Percentiles rank a stretch among this genome's conserved stretches.
phyloP scores from a whole-genome alignment of 2,113 vertebrate species.

The Phainopepla nitens region DNA sequence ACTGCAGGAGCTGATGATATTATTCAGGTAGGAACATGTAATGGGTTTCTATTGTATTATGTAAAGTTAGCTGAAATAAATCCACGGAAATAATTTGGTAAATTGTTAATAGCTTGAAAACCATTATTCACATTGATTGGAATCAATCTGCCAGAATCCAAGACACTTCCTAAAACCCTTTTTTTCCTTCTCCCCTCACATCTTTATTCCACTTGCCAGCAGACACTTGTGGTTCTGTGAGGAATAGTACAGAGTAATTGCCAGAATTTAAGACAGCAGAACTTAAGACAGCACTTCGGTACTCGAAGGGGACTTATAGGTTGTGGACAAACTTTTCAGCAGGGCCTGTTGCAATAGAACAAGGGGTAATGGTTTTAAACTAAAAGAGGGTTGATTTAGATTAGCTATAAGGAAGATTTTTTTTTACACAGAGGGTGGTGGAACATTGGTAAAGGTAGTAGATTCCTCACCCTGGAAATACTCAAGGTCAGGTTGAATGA shows the following conservation, averaged over 20 bases:
- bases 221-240: not conserved
- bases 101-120: not conserved
- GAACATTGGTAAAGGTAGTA: not conserved
- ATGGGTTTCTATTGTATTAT: not conserved
- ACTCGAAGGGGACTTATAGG: not conserved
- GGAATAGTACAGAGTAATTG: not conserved
- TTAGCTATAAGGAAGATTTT: not conserved
- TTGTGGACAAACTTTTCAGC: not conserved
- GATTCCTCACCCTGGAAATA: not conserved
- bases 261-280: too few relatives aligned
- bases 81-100: not conserved
- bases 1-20: conserved; percentile 75
- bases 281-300: not conserved
- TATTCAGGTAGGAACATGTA: conserved; percentile 80
- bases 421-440: not conserved
- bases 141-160: not conserved
- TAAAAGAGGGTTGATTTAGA: not conserved
- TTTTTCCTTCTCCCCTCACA: fast-evolving
- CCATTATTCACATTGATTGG: not conserved
- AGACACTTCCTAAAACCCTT: not conserved
- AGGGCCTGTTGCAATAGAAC: not conserved
- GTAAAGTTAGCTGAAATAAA: not conserved
- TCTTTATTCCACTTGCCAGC: not conserved
- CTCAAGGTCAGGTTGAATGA: not conserved
- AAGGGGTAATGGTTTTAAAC: not conserved